Base-by-base conservation (phyloP, 2,888 invertebrate species). In the Tridacna crocea region DNA sequence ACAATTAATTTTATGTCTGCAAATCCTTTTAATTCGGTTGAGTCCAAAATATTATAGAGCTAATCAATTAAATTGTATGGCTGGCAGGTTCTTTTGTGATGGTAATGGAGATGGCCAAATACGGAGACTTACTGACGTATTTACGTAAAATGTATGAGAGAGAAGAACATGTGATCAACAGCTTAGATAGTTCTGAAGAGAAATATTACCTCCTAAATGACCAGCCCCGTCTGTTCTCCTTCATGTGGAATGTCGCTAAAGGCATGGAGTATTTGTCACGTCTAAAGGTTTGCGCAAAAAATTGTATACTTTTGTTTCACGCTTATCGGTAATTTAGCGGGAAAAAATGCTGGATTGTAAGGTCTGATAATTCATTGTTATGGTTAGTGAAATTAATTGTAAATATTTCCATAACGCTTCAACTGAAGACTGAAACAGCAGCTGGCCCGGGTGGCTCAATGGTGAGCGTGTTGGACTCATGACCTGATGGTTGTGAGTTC, bases 21-120 rank as follows among this genome's bases (percentile, higher is more conserved):
- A n/a, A n/a, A n/a, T n/a, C n/a, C n/a, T n/a, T n/a, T n/a, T n/a
- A n/a, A n/a, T n/a, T n/a, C n/a, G n/a, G n/a, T n/a, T n/a, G n/a
- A n/a, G n/a, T n/a, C n/a, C n/a, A n/a, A n/a, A n/a, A n/a, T n/a
- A n/a, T n/a, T n/a, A n/a, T n/a, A n/a, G n/a, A n/a, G n/a, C n/a
- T n/a, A n/a, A n/a, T n/a, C n/a, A n/a, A n/a, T n/a, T n/a, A n/a
- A n/a, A n/a, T n/a, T n/a, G 12, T 11, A 1, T 73, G 60, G n/a
- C n/a, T n/a, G n/a, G 8, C 72, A 80, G 88, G 83, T 19, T 78
- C 68, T 13, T 58, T 87, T 48, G 73, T 83, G 65, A 72, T 88
- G 51, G 77, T 88, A 2, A 80, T 88, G 79, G 87, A 88, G 70
- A 79, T 83, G 47, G 88, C 87, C 27, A 72, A 66, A 22, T 68